Evolutionary conservation across 1,140 invertebrate genomes (phyloP), one percentile per base, ranked within the genome.

Genomic region (Dendroctonus valens): DNA sequence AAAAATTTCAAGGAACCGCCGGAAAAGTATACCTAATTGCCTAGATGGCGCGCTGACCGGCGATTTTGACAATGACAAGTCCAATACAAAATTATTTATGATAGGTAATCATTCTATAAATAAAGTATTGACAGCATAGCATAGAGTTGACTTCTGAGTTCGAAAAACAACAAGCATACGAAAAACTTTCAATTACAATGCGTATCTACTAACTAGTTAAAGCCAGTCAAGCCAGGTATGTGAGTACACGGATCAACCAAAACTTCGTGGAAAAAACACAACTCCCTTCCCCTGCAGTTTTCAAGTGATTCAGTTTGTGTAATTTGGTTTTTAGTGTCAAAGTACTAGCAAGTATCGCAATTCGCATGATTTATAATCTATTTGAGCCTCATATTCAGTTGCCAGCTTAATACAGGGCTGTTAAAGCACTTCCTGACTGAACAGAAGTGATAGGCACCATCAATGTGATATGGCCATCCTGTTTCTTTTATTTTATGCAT

Each of bases 401-500:
- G 6, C 53, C 7, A 60, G 60, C 60, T 65, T 63, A 11, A 60
- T 65, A 51, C 44, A 39, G 46, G 7, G 46, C 55, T 48, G 62
- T 48, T 64, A 69, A n/a, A 41, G 14, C 6, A 12, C 55, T 48
- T 65, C 51, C 11, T 15, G 48, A 15, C 41, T 55, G 39, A 59
- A 65, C 40, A 54, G 11, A 49, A 40, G 42, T 67, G 65, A 70
- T 70, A 66, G 59, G 12, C 48, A 14, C 48, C 48, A 55, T 48
- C 59, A 63, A 54, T 50, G 59, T 70, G 69, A 70, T 68, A 66
- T 55, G 44, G 39, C 26, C 65, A 69, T 72, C 69, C 69, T 72
- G 71, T 68, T 68, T 68, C 39, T 69, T 66, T 67, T 65, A 69
- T 68, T 71, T 61, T 58, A 59, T 73, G 71, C 69, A 70, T 74